Evolutionary conservation across 2,797 vertebrate species (phyloP).

Genomic region (Microctenopoma steveboyesi): DNA sequence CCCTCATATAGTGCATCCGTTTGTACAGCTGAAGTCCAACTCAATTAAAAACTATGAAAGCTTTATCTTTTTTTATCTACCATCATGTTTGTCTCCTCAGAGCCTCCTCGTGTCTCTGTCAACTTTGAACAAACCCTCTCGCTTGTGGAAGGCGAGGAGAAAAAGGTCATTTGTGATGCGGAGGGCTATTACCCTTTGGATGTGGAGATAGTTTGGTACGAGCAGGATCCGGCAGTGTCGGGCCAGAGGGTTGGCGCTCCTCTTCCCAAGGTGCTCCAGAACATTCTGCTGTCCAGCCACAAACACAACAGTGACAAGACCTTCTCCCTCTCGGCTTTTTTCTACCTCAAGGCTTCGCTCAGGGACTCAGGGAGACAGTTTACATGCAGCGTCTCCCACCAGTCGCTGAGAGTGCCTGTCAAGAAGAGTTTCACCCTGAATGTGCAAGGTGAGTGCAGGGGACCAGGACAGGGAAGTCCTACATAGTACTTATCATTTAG

Average conservation of each 20-base stretch:
- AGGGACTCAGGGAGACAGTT: constrained; percentile 67
- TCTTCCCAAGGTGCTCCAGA: constrained; percentile 70
- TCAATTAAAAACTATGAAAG: too few species aligned
- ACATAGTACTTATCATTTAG: too few species aligned
- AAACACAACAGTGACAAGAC: constrained; percentile 77
- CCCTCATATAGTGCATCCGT: too few species aligned
- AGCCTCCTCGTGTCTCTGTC: constrained; percentile 79
- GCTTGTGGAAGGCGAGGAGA: constrained; percentile 70
- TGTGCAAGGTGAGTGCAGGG: constrained; percentile 65
- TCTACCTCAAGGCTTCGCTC: constrained; percentile 75
- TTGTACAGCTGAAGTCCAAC: too few species aligned
- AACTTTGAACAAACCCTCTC: constrained; percentile 59
- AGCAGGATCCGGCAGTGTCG: constrained; percentile 40
- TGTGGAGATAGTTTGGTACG: constrained; percentile 79
- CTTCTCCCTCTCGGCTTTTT: constrained; percentile 80
- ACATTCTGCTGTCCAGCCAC: constrained; percentile 82
- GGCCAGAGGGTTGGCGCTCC: constrained; percentile 62
- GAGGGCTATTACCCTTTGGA: constrained; percentile 83
- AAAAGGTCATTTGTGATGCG: constrained; percentile 79
- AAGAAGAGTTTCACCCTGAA: constrained; percentile 79
- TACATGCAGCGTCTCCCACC: constrained; percentile 82
- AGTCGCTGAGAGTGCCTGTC: constrained; percentile 75
- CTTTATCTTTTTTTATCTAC: not conserved
- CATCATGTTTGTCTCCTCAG: constrained; percentile 56
- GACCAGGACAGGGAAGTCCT: too few species aligned